phyloP scores from a whole-genome alignment of 2,888 invertebrate species.

The Thyatira batis region DNA sequence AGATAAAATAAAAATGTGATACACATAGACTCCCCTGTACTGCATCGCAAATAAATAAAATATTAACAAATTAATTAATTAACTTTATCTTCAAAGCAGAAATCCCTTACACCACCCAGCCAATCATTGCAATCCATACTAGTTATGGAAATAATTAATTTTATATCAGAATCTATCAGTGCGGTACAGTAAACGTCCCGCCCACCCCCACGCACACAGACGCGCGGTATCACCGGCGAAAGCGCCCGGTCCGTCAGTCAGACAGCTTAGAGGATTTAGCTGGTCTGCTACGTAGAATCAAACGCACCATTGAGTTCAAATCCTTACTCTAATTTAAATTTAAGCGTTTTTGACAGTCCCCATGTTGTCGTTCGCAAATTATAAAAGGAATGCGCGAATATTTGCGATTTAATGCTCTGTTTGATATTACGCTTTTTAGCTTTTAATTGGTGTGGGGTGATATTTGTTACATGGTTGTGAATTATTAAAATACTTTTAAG shows the following conservation, averaged over 20 bases:
- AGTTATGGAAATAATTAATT: constrained; percentile 16
- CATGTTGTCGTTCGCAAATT: constrained; percentile 41
- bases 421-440: background rate
- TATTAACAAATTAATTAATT: too few species aligned
- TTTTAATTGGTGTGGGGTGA: background rate
- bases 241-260: constrained; percentile 45
- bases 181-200: too few species aligned
- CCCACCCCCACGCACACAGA: constrained; percentile 19
- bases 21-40: too few species aligned
- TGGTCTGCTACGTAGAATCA: constrained; percentile 50
- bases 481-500: too few species aligned
- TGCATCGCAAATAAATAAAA: too few species aligned
- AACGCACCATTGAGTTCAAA: constrained; percentile 56
- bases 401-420: constrained; percentile 8
- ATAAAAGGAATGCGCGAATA: constrained; percentile 27
- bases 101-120: constrained; percentile 17
- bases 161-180: constrained; percentile 20
- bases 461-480: too few species aligned
- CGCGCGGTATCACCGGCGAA: constrained; percentile 25
- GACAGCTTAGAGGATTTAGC: constrained; percentile 52
- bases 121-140: constrained; percentile 14
- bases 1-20: too few species aligned
- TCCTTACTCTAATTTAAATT: constrained; percentile 62
- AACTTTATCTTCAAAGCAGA: background rate
- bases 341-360: constrained; percentile 60